Evolutionary conservation across 2,797 vertebrate genomes (phyloP), one percentile per base, ranked within the genome.

Genomic region (Rhabdophis nuchalis): DNA sequence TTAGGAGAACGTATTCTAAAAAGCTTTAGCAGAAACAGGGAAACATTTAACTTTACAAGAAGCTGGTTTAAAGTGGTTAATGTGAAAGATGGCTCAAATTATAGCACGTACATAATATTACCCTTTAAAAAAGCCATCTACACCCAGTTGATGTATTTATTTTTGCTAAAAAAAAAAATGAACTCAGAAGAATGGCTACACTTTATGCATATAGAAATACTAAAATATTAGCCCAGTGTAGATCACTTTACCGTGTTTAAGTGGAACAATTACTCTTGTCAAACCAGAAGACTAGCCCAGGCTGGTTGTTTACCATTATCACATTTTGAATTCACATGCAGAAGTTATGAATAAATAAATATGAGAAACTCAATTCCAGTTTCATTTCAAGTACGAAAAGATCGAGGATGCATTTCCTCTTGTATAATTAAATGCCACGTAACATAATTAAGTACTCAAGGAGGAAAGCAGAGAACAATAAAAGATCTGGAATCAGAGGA

Each of bases 21-120:
- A 72, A 64, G 32, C 58, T 89, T 93, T 93, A 89, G 87, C 88
- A 87, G 64, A 89, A 68, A 60, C 91, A 87, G 46, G 85, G 91
- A 91, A 86, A 90, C 25, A 36, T 93, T 93, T 64, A 0, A 20
- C 52, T 93, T 93, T 50, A 85, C n/a, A n/a, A 23, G 54, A 95
- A 68, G 2, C 89, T 86, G 72, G 92, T 89, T 85, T 13, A 68
- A 94, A 93, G 90, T 89, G 92, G 68, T 92, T 95, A 90, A 64
- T 25, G 0, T 0, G 77, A 91, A 89, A 94, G 91, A 89, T 86
- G 32, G 86, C 89, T 91, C 85, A 92, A 92, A 94, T 94, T 92
- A 53, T 61, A 52, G 18, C 1, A 13, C 18, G n/a, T 11, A 3
- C 2, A 29, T 41, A 85, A 88, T 53, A 85, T 61, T 77, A 56